These are phyloP conservation scores for Tetheella fluctuosa DNA, from an alignment of 2,888 invertebrate genomes.

Conservation along the genomic window DNA sequence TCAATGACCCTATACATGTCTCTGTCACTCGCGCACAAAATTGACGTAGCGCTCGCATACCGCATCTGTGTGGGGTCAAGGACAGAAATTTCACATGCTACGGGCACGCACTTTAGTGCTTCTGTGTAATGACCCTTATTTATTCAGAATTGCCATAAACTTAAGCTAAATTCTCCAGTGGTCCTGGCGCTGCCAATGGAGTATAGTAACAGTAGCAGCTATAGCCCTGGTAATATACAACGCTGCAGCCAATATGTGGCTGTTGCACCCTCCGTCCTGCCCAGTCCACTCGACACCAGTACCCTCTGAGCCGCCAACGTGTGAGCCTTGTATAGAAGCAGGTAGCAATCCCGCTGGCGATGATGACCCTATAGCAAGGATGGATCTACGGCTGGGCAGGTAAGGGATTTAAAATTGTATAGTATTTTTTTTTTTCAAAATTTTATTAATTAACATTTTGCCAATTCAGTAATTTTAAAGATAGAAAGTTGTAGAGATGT, in stretches of 20 bases:
- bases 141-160: no score
- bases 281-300: slow-evolving; percentile 46
- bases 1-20: no score
- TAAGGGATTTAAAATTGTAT: not conserved
- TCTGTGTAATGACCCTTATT: no score
- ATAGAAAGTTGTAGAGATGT: no score
- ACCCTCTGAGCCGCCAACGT: slow-evolving; percentile 57
- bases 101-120: no score
- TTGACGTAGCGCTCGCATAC: no score
- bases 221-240: slow-evolving; percentile 86
- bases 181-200: slow-evolving; percentile 87
- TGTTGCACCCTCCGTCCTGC: slow-evolving; percentile 63
- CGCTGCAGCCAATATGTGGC: slow-evolving; percentile 73
- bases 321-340: slow-evolving; percentile 69
- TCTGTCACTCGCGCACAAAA: no score
- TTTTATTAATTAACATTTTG: no score
- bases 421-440: no score
- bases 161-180: slow-evolving; percentile 54
- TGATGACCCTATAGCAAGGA: slow-evolving; percentile 78
- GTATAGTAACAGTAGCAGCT: slow-evolving; percentile 86
- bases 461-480: no score
- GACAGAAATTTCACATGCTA: no score
- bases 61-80: no score
- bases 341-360: slow-evolving; percentile 54
- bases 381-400: slow-evolving; percentile 87